Evolutionary conservation across 2,797 vertebrate species (phyloP).

Genomic region (Acanthurus tractus): DNA sequence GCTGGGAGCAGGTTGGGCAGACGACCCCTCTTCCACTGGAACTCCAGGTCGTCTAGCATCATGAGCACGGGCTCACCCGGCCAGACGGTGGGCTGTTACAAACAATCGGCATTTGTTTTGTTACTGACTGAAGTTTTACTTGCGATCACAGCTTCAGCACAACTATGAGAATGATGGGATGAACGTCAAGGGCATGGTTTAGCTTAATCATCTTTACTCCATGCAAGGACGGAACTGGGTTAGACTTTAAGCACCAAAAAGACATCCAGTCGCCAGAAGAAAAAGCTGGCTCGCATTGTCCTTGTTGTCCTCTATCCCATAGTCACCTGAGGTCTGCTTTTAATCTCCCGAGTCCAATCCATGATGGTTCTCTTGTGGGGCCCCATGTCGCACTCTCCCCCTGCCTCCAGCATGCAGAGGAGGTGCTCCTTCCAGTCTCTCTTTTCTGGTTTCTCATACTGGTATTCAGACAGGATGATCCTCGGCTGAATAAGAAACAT

Average conservation of each 20-base stretch:
- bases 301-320: background rate
- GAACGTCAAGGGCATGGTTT: slow-evolving; percentile 42
- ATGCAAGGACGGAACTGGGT: slow-evolving; percentile 58
- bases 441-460: slow-evolving; percentile 70
- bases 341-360: slow-evolving; percentile 84
- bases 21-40: slow-evolving; percentile 86
- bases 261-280: background rate
- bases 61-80: slow-evolving; percentile 84
- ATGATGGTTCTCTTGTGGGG: slow-evolving; percentile 81
- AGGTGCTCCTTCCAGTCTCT: slow-evolving; percentile 81
- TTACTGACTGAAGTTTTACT: background rate
- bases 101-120: background rate
- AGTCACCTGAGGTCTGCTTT: slow-evolving; percentile 78
- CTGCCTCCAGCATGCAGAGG: slow-evolving; percentile 81
- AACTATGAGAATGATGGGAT: slow-evolving; percentile 1
- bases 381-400: slow-evolving; percentile 82
- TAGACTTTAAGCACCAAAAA: slow-evolving; percentile 50
- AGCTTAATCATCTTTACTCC: slow-evolving; percentile 63
- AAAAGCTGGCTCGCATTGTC: background rate
- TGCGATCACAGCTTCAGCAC: background rate
- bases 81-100: slow-evolving; percentile 79
- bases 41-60: slow-evolving; percentile 87
- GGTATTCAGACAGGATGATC: slow-evolving; percentile 59
- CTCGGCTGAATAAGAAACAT: slow-evolving; percentile 62
- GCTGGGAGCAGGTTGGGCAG: slow-evolving; percentile 82